phyloP scores from a whole-genome alignment of 2,113 vertebrate genomes.

The Rousettus leschenaultii region DNA sequence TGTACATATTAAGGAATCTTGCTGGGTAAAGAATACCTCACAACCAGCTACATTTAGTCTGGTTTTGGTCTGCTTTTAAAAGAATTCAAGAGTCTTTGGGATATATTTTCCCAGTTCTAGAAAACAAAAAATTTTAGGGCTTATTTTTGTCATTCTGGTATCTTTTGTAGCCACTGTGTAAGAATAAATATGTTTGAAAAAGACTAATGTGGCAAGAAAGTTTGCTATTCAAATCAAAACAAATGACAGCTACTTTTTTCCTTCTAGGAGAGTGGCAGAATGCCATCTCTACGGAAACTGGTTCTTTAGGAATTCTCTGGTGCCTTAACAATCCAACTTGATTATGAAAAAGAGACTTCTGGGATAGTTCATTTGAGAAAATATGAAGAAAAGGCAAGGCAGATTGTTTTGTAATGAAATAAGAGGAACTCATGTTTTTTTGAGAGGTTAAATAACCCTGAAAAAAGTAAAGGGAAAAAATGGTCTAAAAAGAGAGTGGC shows the following conservation, averaged over 20 bases:
- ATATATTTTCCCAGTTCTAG: not conserved
- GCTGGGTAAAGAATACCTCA: not conserved
- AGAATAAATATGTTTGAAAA: not conserved
- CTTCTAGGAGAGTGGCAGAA: not conserved
- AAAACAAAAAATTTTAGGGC: not conserved
- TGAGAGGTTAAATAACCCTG: not conserved
- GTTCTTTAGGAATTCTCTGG: not conserved
- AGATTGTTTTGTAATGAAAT: not conserved
- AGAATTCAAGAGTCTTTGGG: not conserved
- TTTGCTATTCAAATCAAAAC: slow-evolving; percentile 9
- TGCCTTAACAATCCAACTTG: not conserved
- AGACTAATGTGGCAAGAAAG: not conserved
- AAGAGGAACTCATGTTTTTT: not conserved
- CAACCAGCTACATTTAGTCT: not conserved
- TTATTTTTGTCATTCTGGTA: not conserved
- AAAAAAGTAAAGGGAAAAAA: not conserved
- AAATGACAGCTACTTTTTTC: not conserved
- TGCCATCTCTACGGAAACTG: not conserved
- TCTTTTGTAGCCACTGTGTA: not conserved
- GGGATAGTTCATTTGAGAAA: not conserved
- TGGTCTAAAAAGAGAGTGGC: not conserved
- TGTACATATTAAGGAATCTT: not conserved
- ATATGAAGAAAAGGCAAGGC: not conserved
- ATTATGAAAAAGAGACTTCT: not conserved
- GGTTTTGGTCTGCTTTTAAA: not conserved